These are phyloP conservation scores for Anneissia japonica DNA, from an alignment of 35 echinoderm and acorn worm species.

Conservation along the genomic window DNA sequence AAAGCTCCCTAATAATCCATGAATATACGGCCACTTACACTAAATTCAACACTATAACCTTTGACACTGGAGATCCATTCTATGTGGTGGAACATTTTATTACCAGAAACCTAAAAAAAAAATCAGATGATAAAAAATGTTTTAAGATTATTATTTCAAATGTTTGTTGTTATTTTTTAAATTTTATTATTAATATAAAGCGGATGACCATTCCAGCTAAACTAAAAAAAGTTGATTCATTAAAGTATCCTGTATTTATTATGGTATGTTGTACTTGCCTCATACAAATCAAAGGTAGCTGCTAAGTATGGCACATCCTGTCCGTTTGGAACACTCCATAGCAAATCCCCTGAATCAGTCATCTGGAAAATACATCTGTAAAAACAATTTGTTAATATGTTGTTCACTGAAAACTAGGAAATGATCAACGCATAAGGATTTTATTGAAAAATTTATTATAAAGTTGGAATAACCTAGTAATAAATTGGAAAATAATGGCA, in stretches of 20 bases:
- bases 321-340: slow-evolving; percentile 54
- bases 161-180: not conserved
- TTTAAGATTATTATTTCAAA: not conserved
- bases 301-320: slow-evolving; percentile 42
- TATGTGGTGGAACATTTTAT: slow-evolving; percentile 45
- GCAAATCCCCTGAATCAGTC: slow-evolving; percentile 64
- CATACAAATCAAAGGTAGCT: slow-evolving; percentile 63
- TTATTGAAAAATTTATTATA: too few species aligned
- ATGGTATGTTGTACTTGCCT: not conserved
- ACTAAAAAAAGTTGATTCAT: not conserved
- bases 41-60: slow-evolving; percentile 58
- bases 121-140: not conserved
- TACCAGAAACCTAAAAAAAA: slow-evolving; percentile 31
- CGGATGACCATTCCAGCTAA: not conserved
- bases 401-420: too few species aligned
- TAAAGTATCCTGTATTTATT: not conserved
- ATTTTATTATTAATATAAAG: not conserved
- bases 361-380: slow-evolving; percentile 62
- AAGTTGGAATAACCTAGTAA: too few species aligned
- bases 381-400: too few species aligned
- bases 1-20: too few species aligned
- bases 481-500: too few species aligned
- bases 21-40: too few species aligned
- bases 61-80: slow-evolving; percentile 53
- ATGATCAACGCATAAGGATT: too few species aligned